These are phyloP conservation scores for Caerostris darwini DNA, from an alignment of 1,140 invertebrate genomes.

Conservation along the genomic window DNA sequence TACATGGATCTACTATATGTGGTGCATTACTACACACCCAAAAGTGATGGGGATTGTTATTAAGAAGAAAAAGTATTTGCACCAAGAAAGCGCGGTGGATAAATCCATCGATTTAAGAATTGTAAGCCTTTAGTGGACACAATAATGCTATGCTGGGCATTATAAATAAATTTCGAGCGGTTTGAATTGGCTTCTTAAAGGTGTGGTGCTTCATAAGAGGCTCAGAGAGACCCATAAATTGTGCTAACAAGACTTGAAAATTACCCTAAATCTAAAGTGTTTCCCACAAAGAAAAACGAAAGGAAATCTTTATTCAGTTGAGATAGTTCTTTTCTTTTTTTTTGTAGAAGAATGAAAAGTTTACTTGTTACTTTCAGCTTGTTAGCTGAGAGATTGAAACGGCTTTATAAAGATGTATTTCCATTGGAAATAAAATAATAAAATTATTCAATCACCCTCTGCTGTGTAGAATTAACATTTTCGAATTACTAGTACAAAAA, in stretches of 20 bases:
- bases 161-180: slow-evolving; percentile 16
- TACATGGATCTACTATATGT: neutral
- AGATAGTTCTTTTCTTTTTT: too few relatives aligned
- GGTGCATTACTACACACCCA: neutral
- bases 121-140: neutral
- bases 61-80: neutral
- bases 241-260: slow-evolving; percentile 10
- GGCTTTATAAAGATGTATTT: too few relatives aligned
- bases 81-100: neutral
- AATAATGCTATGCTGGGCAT: neutral
- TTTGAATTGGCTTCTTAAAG: neutral
- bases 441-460: too few relatives aligned
- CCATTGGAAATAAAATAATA: too few relatives aligned
- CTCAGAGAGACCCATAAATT: neutral
- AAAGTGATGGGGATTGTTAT: neutral
- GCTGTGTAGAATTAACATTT: too few relatives aligned
- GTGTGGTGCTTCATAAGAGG: neutral
- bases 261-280: neutral
- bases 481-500: too few relatives aligned
- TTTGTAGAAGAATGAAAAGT: too few relatives aligned
- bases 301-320: too few relatives aligned
- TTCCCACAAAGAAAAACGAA: too few relatives aligned
- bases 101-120: neutral
- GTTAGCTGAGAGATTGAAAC: too few relatives aligned
- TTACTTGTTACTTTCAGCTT: too few relatives aligned